Conservation (phyloP, 2,888 invertebrate genomes). For the Teleiodes luculella region DNA sequence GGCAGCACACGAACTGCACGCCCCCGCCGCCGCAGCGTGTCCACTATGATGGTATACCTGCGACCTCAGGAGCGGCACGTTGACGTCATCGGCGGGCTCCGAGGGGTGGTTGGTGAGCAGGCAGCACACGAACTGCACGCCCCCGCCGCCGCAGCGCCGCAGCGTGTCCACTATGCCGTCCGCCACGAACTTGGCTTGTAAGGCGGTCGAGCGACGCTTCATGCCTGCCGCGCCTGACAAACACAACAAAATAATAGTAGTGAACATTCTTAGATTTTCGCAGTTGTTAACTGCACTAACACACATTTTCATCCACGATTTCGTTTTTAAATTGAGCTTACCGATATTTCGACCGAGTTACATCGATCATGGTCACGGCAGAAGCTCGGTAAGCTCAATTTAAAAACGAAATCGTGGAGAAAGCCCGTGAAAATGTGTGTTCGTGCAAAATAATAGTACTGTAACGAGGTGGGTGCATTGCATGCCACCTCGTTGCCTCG, state of each 20-base stretch:
- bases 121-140: constrained; percentile 91
- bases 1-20: constrained; percentile 92
- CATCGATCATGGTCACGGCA: too few relatives aligned
- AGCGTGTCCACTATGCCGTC: constrained; percentile 95
- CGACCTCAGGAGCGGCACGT: constrained; percentile 91
- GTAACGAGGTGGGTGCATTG: too few relatives aligned
- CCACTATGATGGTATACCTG: constrained; percentile 78
- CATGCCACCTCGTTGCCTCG: too few relatives aligned
- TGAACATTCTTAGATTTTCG: too few relatives aligned
- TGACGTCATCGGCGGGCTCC: constrained; percentile 77
- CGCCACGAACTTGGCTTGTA: constrained; percentile 84
- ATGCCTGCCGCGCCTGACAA: constrained; percentile 82
- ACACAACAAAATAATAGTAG: not conserved
- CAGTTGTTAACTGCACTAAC: too few relatives aligned
- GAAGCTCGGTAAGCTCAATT: too few relatives aligned
- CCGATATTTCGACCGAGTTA: too few relatives aligned
- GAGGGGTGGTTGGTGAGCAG: constrained; percentile 83
- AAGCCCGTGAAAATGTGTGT: too few relatives aligned
- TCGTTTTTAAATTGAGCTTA: too few relatives aligned
- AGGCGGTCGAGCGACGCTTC: constrained; percentile 89
- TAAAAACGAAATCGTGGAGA: too few relatives aligned
- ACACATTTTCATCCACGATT: too few relatives aligned
- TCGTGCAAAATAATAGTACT: not conserved
- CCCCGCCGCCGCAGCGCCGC: constrained; percentile 84
- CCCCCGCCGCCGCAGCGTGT: not conserved